Base-by-base conservation (phyloP, 2,888 invertebrate species). In the Ametastegia equiseti region DNA sequence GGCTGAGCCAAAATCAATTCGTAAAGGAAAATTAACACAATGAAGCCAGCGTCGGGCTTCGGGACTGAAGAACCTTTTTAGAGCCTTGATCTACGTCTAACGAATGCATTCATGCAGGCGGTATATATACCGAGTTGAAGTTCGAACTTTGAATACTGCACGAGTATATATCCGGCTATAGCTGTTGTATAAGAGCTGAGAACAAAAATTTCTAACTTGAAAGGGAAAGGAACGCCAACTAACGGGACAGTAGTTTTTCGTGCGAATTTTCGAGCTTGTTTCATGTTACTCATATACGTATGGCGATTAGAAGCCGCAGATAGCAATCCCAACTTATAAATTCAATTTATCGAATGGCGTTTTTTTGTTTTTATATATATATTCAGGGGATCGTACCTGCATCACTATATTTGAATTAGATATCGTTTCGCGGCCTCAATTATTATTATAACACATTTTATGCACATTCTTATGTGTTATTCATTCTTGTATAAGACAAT, bases 1-100 rank as follows among this genome's bases (percentile, higher is more conserved):
- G 82, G 81, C 83, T 82, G 81, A 83, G 83, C 81, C 84, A 82
- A 84, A 85, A 85, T 85, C 85, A 85, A 85, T 84, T 84, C 83
- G 81, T 78, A 81, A 78, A 57, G 77, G 42, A 80, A 78, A 81
- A 83, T 83, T 83, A 83, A 82, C 83, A 80, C 50, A 71, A 69
- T 57, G 45, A 54, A 78, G 23, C 57, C 71, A n/a, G 75, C 19
- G 19, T 11, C 33, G 54, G 78, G 78, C 15, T 54, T 63, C 78
- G n/a, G 57, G 39, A 42, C 60, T 78, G 60, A 63, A 54, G 65
- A 75, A 54, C 11, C 60, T 60, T 75, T 67, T 54, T 75, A 54
- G 54, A 75, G 27, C 54, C 75, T 75, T 45, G 73, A 71, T 54
- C 50, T 75, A 50, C 73, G 27, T 54, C 75, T 75, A 54, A 75